phyloP scores from a whole-genome alignment of 2,888 invertebrate species.

The Chalcosyrphus nemorum region DNA sequence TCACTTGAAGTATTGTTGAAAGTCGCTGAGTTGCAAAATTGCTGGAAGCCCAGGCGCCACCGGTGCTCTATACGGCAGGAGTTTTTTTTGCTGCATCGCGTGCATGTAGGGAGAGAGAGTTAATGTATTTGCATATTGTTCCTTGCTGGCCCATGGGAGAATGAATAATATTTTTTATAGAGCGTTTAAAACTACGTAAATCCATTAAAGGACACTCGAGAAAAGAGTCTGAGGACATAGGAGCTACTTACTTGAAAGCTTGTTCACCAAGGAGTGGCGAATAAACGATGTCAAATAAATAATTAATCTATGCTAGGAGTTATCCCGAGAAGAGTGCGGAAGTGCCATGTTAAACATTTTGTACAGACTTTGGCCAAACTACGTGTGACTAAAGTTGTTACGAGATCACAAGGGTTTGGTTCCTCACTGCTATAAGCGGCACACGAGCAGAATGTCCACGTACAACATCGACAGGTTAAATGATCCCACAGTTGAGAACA shows the following conservation, averaged over 20 bases:
- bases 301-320: background rate
- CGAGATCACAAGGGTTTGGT: too few species aligned
- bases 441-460: too few species aligned
- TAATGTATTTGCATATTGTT: slow-evolving; percentile 63
- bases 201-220: slow-evolving; percentile 38
- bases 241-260: slow-evolving; percentile 3
- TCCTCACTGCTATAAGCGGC: too few species aligned
- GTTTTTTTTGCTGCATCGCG: slow-evolving; percentile 14
- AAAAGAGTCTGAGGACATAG: slow-evolving; percentile 11
- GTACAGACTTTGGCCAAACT: too few species aligned
- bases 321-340: too few species aligned
- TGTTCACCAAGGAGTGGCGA: background rate
- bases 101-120: background rate
- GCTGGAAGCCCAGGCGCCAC: slow-evolving; percentile 53
- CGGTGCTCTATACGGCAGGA: background rate
- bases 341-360: too few species aligned
- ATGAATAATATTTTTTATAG: slow-evolving; percentile 48
- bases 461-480: too few species aligned
- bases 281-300: background rate
- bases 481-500: too few species aligned
- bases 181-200: slow-evolving; percentile 31
- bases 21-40: slow-evolving; percentile 64
- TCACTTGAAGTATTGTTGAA: slow-evolving; percentile 67
- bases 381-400: too few species aligned
- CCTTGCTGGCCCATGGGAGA: slow-evolving; percentile 9